Conservation (phyloP, 2,888 invertebrate species). For the Rotaria magnacalcarata region DNA sequence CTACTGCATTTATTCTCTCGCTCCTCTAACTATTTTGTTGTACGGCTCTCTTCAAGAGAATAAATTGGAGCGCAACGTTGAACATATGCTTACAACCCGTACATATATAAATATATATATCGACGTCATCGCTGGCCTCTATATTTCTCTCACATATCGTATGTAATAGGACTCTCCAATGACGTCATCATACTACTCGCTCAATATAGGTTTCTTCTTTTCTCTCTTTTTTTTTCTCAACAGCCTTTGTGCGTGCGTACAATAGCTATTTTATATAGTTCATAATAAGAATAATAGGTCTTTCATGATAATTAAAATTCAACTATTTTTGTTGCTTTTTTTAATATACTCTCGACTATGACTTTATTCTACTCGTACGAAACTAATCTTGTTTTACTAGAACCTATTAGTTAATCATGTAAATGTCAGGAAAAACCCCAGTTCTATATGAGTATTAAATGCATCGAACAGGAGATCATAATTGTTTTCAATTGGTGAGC, state of each 20-base stretch:
- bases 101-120: background rate
- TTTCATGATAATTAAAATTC: too few species aligned
- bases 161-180: background rate
- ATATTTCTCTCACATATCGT: background rate
- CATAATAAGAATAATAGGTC: too few species aligned
- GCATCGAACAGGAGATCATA: background rate
- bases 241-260: background rate
- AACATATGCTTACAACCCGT: background rate
- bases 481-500: background rate
- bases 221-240: background rate
- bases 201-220: background rate
- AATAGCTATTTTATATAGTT: background rate
- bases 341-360: background rate
- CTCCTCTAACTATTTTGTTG: background rate
- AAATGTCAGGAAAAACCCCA: background rate
- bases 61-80: background rate
- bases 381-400: background rate
- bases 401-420: background rate
- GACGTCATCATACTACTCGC: background rate
- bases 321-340: too few species aligned
- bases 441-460: background rate
- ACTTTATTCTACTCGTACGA: background rate
- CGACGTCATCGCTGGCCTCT: constrained; percentile 16
- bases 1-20: constrained; percentile 7
- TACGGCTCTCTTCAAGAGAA: background rate